Evolutionary conservation across 2,113 vertebrate species (phyloP).

Genomic region (Henicopernis longicauda): DNA sequence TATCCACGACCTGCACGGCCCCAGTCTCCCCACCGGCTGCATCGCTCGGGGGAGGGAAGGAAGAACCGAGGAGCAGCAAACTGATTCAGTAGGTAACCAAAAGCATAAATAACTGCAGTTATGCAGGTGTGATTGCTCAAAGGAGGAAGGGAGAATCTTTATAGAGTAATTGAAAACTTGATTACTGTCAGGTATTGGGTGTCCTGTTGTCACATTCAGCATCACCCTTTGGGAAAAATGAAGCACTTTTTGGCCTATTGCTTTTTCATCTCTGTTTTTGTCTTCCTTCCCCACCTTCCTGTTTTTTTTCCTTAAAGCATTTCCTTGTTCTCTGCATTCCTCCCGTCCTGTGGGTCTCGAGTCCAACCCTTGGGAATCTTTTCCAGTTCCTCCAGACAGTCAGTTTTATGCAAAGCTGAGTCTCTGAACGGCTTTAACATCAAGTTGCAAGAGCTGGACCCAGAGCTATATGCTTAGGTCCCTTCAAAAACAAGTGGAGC

Average conservation of each 20-base stretch:
- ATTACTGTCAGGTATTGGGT: not conserved
- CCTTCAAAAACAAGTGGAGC: not conserved
- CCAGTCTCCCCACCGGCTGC: not conserved
- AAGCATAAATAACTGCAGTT: not conserved
- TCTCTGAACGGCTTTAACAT: not conserved
- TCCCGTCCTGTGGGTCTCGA: not conserved
- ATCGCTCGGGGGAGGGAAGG: not conserved
- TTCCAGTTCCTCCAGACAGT: not conserved
- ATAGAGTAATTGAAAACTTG: not conserved
- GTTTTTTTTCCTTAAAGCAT: not conserved
- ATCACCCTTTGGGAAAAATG: not conserved
- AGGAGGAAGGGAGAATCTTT: not conserved
- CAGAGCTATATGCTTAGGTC: not conserved
- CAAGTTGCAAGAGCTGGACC: not conserved
- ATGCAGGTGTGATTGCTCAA: not conserved
- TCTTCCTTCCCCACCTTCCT: not conserved
- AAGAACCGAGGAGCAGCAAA: not conserved
- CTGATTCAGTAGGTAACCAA: not conserved
- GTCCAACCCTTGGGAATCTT: not conserved
- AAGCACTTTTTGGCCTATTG: not conserved
- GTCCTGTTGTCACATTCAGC: not conserved
- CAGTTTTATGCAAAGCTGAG: not conserved
- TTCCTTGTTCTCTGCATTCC: not conserved
- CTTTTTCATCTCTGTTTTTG: not conserved
- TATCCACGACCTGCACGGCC: accelerated